phyloP scores from a whole-genome alignment of 2,888 invertebrate genomes.

The Phaonia tiefii region DNA sequence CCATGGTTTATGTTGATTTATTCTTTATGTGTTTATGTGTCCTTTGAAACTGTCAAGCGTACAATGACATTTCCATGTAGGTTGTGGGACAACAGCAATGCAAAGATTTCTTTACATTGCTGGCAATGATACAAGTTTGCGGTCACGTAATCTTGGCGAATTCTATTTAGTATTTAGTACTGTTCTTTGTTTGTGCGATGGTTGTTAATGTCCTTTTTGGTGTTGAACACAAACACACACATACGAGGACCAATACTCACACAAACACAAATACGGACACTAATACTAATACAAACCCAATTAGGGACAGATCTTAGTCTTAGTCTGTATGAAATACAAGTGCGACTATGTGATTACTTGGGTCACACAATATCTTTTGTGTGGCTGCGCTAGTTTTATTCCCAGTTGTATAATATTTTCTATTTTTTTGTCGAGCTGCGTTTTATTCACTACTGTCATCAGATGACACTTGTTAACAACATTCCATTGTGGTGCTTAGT shows the following conservation, averaged over 20 bases:
- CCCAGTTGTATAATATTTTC: not conserved
- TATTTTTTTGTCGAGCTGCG: not conserved
- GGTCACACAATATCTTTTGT: not conserved
- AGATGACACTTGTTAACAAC: slow-evolving; percentile 45
- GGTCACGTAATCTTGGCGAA: slow-evolving; percentile 55
- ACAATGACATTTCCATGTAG: not conserved
- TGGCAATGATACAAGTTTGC: slow-evolving; percentile 28
- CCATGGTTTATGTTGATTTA: no score
- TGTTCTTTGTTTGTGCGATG: not conserved
- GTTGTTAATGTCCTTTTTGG: slow-evolving; percentile 33
- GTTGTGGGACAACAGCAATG: not conserved
- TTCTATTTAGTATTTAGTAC: not conserved
- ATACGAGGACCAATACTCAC: not conserved
- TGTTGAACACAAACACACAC: not conserved
- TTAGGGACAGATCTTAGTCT: not conserved
- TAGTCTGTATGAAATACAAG: not conserved
- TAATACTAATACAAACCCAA: no score
- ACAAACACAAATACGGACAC: not conserved
- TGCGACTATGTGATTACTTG: not conserved
- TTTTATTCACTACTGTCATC: not conserved
- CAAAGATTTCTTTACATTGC: not conserved
- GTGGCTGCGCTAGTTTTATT: not conserved
- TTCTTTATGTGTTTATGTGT: slow-evolving; percentile 21
- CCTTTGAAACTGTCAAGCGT: not conserved
- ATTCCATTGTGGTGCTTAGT: slow-evolving; percentile 31